phyloP scores from a whole-genome alignment of 2,113 vertebrate genomes.

The Lynx canadensis region DNA sequence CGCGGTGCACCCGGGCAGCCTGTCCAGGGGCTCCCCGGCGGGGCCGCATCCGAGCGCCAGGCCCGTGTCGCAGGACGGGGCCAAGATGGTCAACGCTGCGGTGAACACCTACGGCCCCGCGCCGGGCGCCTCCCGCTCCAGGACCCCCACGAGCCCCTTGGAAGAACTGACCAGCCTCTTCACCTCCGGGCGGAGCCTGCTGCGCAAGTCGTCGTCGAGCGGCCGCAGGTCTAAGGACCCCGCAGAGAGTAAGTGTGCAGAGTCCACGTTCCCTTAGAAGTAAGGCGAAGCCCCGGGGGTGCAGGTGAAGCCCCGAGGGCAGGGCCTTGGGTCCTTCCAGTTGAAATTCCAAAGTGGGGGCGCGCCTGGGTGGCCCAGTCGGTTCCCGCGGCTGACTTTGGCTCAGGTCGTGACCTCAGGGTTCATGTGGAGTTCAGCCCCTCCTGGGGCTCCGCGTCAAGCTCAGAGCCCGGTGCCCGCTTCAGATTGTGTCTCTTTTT shows the following conservation, averaged over 20 bases:
- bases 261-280: neutral
- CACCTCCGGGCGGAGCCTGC: slow-evolving; percentile 91
- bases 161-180: slow-evolving; percentile 94
- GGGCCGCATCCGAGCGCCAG: slow-evolving; percentile 91
- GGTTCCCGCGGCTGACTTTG: no score
- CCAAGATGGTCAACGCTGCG: slow-evolving; percentile 89
- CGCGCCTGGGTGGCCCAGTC: no score
- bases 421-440: no score
- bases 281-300: neutral
- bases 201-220: slow-evolving; percentile 92
- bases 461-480: no score
- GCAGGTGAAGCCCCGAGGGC: neutral
- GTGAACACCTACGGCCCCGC: slow-evolving; percentile 90
- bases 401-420: no score
- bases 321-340: neutral
- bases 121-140: slow-evolving; percentile 91
- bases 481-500: no score
- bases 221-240: slow-evolving; percentile 92
- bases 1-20: slow-evolving; percentile 91
- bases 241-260: slow-evolving; percentile 90
- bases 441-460: no score
- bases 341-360: neutral
- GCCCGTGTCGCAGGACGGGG: slow-evolving; percentile 91
- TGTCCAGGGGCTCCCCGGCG: slow-evolving; percentile 93
- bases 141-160: slow-evolving; percentile 95